Conservation (phyloP, 2,113 vertebrate species). For the Cygnus buccinator region DNA sequence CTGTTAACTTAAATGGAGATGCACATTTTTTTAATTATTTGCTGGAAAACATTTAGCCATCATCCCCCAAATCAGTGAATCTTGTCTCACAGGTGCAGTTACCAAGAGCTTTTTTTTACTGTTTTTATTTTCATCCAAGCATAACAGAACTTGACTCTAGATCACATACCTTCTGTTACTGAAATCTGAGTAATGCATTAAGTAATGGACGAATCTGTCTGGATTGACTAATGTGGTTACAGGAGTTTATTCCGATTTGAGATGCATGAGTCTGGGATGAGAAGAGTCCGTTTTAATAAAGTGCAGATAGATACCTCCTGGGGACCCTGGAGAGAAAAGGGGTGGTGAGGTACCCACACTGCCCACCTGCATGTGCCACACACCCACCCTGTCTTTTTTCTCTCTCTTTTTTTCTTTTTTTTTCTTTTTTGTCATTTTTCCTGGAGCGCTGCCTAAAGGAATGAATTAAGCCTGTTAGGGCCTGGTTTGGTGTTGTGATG, state of each 20-base stretch:
- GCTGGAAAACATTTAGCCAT: constrained; percentile 49
- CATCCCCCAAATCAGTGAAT: constrained; percentile 56
- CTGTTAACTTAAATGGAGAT: constrained; percentile 3
- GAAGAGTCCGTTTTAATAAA: constrained; percentile 28
- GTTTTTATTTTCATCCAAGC: constrained; percentile 76
- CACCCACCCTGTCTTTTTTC: neutral
- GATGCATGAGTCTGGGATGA: constrained; percentile 36
- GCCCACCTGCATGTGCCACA: neutral
- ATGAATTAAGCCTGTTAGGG: constrained; percentile 43
- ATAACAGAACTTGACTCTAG: constrained; percentile 73
- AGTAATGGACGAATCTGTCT: constrained; percentile 70
- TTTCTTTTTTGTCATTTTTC: neutral
- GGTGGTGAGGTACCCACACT: neutral
- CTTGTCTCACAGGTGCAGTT: constrained; percentile 75
- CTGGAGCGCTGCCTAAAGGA: constrained; percentile 41
- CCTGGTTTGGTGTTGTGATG: constrained; percentile 45
- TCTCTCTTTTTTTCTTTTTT: neutral
- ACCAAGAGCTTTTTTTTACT: constrained; percentile 43
- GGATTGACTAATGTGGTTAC: constrained; percentile 57
- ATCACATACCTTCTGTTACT: constrained; percentile 69
- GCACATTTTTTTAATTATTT: constrained; percentile 48
- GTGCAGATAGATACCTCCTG: neutral
- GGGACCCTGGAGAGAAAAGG: neutral
- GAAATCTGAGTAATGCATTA: constrained; percentile 76
- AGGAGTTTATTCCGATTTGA: constrained; percentile 53